Evolutionary conservation across 2,113 vertebrate species (phyloP).

Genomic region (Phodopus roborovskii): DNA sequence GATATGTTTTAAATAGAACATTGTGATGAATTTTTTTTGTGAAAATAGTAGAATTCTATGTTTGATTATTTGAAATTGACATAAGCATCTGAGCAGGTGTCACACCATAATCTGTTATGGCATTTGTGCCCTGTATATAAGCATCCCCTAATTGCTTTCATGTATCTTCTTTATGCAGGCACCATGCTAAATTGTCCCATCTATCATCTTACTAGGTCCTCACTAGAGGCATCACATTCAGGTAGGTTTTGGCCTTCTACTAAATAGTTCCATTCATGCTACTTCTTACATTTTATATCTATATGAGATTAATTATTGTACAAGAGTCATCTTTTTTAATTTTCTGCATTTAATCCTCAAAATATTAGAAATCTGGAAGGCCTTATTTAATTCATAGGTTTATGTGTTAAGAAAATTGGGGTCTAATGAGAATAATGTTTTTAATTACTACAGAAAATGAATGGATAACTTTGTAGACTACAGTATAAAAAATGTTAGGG

Average conservation of each 20-base stretch:
- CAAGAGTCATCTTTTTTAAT: background rate
- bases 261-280: background rate
- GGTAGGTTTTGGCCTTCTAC: background rate
- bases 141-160: background rate
- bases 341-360: slow-evolving; percentile 7
- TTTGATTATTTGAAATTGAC: background rate
- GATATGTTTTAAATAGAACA: background rate
- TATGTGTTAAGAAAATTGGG: background rate
- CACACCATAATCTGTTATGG: rapidly evolving
- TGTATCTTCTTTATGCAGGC: background rate
- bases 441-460: background rate
- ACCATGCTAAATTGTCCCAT: background rate
- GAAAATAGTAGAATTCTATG: background rate
- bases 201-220: background rate
- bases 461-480: background rate
- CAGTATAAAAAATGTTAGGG: too few species aligned
- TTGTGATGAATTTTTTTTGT: background rate
- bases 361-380: background rate
- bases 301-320: background rate
- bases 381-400: background rate
- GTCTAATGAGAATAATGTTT: background rate
- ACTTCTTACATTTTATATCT: background rate
- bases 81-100: background rate
- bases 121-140: background rate
- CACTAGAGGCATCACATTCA: background rate